These are phyloP conservation scores for Pseudocheirus occidentalis DNA, from an alignment of 2,797 vertebrate species.

Conservation along the genomic window DNA sequence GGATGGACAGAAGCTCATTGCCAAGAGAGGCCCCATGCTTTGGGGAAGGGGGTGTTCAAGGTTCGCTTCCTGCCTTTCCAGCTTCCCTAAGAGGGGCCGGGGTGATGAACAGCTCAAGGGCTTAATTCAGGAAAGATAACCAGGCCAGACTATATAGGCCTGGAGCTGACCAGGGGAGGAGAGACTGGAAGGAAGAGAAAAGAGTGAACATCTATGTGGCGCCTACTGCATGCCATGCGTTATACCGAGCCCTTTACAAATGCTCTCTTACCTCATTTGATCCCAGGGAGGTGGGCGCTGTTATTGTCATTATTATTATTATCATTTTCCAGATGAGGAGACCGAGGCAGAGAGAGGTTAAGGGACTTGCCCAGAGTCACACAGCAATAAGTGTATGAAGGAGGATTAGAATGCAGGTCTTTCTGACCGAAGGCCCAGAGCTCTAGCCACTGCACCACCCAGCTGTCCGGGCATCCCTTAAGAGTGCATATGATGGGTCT, in stretches of 20 bases:
- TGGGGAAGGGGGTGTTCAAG: background rate
- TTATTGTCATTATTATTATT: background rate
- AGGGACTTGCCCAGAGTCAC: background rate
- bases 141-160: background rate
- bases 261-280: background rate
- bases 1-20: background rate
- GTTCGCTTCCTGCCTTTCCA: background rate
- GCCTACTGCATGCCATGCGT: background rate
- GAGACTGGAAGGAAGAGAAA: background rate
- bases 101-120: background rate
- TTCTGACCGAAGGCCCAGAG: background rate
- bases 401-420: background rate
- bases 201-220: background rate
- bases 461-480: background rate
- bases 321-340: background rate
- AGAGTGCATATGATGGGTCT: background rate
- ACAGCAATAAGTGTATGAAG: background rate
- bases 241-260: background rate
- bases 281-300: background rate
- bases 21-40: background rate
- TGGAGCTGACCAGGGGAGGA: background rate
- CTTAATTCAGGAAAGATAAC: background rate
- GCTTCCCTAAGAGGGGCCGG: background rate
- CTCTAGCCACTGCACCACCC: background rate
- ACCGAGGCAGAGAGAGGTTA: background rate